Evolutionary conservation across 2,888 invertebrate genomes (phyloP), one percentile per base, ranked within the genome.

Genomic region (Rhaphigaster nebulosa): DNA sequence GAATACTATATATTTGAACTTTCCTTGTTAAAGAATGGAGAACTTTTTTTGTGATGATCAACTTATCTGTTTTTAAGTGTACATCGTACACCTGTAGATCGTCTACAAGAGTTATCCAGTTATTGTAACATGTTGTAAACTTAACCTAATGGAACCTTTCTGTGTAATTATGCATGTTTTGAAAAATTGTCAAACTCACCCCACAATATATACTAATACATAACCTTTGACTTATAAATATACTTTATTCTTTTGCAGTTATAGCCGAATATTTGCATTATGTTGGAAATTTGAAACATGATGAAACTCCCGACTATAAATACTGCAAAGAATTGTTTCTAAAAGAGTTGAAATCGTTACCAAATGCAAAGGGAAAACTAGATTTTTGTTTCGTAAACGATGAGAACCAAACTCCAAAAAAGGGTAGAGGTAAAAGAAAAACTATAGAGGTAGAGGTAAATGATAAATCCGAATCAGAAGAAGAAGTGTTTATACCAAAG

Each of bases 281-380:
- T 93, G 95, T 97, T 8, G 94, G 95, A 88, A 94, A 95, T 70
- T 92, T 98, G 92, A 94, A 96, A 92, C 97, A 96, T 92, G 95
- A 97, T 92, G 96, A 96, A 34, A 94, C 94, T 26, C 97, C 98
- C 0, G 96, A 98, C 93, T 98, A 98, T 93, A 94, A 95, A 0
- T 96, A 96, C 93, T 96, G 97, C 92, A 95, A 95, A 29, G 95
- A 95, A 91, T 94, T 97, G 29, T 96, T 98, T 92, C 94, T 94
- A 45, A 94, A 94, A 84, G 97, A 96, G 26, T 94, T 98, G 0
- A 96, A 96, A 93, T 94, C 94, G 38, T 93, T 95, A 89, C 90
- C 88, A 15, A 93, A 95, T 0, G 94, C 94, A 89, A 94, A 93
- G 84, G 95, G 95, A 80, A 95, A 96, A 92, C 93, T 97, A 38